These are phyloP conservation scores for Burhinus bistriatus DNA, from an alignment of 2,113 vertebrate genomes.

Conservation along the genomic window DNA sequence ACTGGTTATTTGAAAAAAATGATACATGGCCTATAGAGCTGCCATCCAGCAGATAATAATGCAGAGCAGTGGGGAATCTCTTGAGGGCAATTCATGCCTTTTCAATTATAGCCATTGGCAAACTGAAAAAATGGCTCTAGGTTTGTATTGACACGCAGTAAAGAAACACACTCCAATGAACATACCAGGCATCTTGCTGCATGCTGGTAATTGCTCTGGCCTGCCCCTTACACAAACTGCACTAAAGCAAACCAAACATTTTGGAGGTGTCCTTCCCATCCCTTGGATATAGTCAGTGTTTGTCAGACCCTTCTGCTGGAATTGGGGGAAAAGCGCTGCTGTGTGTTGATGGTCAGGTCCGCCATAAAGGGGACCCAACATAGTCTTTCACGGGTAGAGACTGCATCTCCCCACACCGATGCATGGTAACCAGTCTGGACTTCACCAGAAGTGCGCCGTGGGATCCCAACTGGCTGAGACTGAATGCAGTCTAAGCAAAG, in stretches of 20 bases:
- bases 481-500: not conserved
- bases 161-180: constrained; percentile 63
- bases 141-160: constrained; percentile 67
- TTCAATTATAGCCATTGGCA: constrained; percentile 73
- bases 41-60: constrained; percentile 72
- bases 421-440: not conserved
- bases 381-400: not conserved
- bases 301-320: not conserved
- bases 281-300: not conserved
- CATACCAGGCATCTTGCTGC: constrained; percentile 9
- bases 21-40: constrained; percentile 82
- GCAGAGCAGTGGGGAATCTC: constrained; percentile 68
- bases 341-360: fast-evolving
- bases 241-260: not conserved
- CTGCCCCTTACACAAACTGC: not conserved
- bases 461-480: not conserved
- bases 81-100: constrained; percentile 67
- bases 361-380: not conserved
- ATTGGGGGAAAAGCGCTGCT: not conserved
- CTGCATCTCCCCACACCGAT: not conserved
- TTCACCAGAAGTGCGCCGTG: not conserved
- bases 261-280: not conserved
- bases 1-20: constrained; percentile 86
- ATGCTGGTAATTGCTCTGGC: constrained; percentile 56
- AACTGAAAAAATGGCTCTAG: constrained; percentile 74